Evolutionary conservation across 2,888 invertebrate genomes (phyloP).

Genomic region (Orthonychiurus folsomi): DNA sequence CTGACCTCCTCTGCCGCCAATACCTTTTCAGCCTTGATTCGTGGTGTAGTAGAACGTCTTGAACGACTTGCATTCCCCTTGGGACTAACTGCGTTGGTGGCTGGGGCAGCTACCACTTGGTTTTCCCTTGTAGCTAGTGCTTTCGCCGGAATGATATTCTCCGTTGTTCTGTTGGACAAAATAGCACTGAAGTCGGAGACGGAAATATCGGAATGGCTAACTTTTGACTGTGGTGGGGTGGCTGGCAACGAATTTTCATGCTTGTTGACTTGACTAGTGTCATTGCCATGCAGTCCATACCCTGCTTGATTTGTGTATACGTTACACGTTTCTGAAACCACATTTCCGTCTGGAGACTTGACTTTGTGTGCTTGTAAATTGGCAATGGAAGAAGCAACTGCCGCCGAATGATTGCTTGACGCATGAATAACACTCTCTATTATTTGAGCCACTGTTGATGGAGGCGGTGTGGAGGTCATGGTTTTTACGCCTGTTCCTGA

Average conservation of each 20-base stretch:
- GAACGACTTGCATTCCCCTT: slow-evolving; percentile 18
- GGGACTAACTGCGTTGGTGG: slow-evolving; percentile 16
- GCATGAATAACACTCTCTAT: slow-evolving; percentile 38
- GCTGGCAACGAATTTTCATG: slow-evolving; percentile 10
- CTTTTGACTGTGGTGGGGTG: not conserved
- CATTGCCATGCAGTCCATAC: not conserved
- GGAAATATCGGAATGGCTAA: not conserved
- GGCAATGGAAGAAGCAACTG: not conserved
- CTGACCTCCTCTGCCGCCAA: slow-evolving; percentile 19
- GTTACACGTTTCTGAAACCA: not conserved
- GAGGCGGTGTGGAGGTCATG: slow-evolving; percentile 31
- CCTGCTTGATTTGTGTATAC: not conserved
- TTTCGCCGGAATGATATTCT: slow-evolving; percentile 27
- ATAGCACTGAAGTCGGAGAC: slow-evolving; percentile 29
- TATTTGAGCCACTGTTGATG: slow-evolving; percentile 38
- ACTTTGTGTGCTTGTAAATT: not conserved
- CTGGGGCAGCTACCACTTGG: slow-evolving; percentile 19
- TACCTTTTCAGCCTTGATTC: slow-evolving; percentile 16
- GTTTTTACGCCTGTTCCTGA: slow-evolving; percentile 29
- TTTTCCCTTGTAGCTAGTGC: slow-evolving; percentile 11
- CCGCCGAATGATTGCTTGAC: slow-evolving; percentile 34
- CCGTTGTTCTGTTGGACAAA: slow-evolving; percentile 29
- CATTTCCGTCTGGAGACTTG: not conserved
- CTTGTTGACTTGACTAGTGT: not conserved
- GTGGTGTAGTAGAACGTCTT: slow-evolving; percentile 20